Conservation (phyloP, 2,113 vertebrate species). For the Micronycteris hirsuta region DNA sequence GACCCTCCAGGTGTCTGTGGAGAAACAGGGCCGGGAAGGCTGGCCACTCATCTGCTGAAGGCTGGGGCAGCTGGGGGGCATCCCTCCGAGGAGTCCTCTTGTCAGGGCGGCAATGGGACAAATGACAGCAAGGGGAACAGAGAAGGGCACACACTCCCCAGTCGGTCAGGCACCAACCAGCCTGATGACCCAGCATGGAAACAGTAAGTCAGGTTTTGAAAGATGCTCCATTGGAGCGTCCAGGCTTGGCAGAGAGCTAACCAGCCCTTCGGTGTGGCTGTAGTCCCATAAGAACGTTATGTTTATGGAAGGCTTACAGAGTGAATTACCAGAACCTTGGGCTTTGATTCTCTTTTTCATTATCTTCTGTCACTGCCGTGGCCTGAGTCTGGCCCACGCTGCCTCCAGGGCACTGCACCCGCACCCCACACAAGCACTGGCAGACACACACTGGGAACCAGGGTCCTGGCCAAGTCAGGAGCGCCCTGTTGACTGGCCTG, state of each 20-base stretch:
- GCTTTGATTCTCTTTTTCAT: neutral
- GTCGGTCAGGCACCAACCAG: neutral
- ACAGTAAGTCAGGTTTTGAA: neutral
- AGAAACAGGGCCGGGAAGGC: neutral
- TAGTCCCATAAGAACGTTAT: neutral
- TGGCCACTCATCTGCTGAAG: neutral
- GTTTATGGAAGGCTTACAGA: neutral
- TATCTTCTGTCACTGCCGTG: neutral
- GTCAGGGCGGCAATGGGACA: neutral
- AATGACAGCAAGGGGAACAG: neutral
- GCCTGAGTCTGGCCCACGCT: neutral
- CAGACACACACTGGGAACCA: neutral
- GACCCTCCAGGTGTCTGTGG: fast-evolving
- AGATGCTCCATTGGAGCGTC: neutral
- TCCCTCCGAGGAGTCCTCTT: neutral
- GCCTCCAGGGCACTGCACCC: neutral
- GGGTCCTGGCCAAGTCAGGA: neutral
- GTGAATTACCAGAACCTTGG: neutral
- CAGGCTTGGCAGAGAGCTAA: neutral
- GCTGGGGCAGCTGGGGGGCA: neutral
- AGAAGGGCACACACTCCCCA: neutral
- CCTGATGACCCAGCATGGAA: neutral
- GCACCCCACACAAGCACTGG: too few relatives aligned
- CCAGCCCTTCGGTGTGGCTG: neutral
- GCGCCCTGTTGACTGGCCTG: fast-evolving